A percentile compares a stretch with the other conserved stretches of the same genome.
These are phyloP conservation scores for Melipona beecheii DNA, from an alignment of 2,888 invertebrate genomes.

Conservation along the genomic window DNA sequence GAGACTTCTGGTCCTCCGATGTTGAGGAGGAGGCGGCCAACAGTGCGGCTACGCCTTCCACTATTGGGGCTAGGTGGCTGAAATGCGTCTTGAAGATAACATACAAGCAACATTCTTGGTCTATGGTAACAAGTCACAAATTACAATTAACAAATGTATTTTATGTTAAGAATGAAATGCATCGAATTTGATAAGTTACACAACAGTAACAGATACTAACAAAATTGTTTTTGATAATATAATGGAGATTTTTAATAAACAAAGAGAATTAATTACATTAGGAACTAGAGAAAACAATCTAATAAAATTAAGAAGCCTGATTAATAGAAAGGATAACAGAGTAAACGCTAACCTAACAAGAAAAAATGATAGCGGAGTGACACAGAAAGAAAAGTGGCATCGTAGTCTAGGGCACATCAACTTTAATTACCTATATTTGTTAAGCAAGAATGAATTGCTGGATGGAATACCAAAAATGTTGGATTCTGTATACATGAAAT, in stretches of 20 bases:
- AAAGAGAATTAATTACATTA: constrained; percentile 16
- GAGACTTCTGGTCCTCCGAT: too few species aligned
- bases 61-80: too few species aligned
- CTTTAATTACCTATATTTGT: constrained; percentile 56
- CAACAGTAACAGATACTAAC: constrained; percentile 28
- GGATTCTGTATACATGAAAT: constrained; percentile 38
- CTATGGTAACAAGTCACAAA: background rate
- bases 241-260: constrained; percentile 31
- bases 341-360: background rate
- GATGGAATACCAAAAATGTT: constrained; percentile 43
- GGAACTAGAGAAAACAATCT: constrained; percentile 29
- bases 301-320: constrained; percentile 40
- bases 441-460: constrained; percentile 37
- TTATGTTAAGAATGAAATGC: constrained; percentile 45
- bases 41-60: too few species aligned
- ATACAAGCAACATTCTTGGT: background rate
- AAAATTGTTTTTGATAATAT: constrained; percentile 26
- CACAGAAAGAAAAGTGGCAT: constrained; percentile 64
- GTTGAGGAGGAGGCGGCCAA: too few species aligned
- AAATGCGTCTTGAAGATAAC: background rate
- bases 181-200: constrained; percentile 41
- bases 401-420: constrained; percentile 61
- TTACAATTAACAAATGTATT: constrained; percentile 28
- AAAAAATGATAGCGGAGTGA: background rate
- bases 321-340: background rate